These are phyloP conservation scores for Myanophis thanlyinensis DNA, from an alignment of 2,113 vertebrate species.

Conservation along the genomic window DNA sequence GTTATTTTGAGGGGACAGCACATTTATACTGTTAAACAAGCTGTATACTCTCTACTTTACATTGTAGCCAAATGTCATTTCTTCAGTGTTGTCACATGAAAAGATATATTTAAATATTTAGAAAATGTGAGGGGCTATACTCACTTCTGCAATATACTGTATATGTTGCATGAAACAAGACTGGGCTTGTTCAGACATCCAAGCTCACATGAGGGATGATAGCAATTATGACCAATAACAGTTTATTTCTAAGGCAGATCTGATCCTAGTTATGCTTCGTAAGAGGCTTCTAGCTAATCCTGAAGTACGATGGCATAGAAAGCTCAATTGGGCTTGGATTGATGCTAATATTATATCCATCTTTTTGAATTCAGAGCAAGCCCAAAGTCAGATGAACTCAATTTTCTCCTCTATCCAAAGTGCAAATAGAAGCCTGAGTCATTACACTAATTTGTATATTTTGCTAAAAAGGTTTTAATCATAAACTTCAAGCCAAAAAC, in stretches of 20 bases:
- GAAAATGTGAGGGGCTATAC: too few relatives aligned
- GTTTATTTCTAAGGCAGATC: background rate
- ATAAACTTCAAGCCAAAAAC: background rate
- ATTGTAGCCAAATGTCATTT: too few relatives aligned
- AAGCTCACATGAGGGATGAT: background rate
- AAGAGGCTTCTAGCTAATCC: background rate
- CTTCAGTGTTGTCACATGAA: too few relatives aligned
- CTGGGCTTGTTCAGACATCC: background rate
- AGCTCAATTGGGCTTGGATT: background rate
- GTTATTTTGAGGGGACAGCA: too few relatives aligned
- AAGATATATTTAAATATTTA: too few relatives aligned
- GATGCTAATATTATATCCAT: background rate
- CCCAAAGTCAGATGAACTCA: background rate
- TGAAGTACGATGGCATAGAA: background rate
- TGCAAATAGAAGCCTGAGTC: background rate
- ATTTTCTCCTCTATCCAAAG: background rate
- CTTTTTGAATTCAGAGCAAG: background rate
- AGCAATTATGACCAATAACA: background rate
- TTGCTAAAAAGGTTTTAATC: too few relatives aligned
- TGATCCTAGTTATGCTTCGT: background rate
- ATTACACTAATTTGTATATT: background rate
- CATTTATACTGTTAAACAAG: too few relatives aligned
- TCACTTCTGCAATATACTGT: too few relatives aligned
- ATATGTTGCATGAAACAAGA: background rate
- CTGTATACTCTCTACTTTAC: too few relatives aligned